Evolutionary conservation across 2,888 invertebrate species (phyloP).

Genomic region (Crematogaster levior): DNA sequence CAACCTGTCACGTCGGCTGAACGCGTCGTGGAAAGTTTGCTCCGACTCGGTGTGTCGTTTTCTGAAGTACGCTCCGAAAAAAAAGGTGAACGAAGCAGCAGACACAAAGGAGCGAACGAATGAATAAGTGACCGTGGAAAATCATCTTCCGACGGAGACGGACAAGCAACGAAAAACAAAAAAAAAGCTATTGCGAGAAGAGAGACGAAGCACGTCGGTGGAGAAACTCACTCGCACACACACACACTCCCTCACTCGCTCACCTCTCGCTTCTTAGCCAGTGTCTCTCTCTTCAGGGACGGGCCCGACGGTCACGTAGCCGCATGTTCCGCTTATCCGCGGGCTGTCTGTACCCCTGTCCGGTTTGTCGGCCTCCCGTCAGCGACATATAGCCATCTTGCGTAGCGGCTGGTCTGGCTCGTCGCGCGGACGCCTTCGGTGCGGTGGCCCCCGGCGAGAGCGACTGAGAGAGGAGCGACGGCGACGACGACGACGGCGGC

Average conservation of each 20-base stretch:
- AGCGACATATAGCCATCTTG: constrained; percentile 81
- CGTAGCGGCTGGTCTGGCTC: constrained; percentile 73
- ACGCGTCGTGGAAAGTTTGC: too few species aligned
- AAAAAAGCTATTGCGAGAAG: not conserved
- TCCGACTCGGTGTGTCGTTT: not conserved
- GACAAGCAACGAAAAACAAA: not conserved
- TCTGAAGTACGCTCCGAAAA: not conserved
- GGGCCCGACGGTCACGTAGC: constrained; percentile 78
- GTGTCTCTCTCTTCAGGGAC: constrained; percentile 81
- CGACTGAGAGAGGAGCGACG: constrained; percentile 67
- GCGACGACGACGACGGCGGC: constrained; percentile 21
- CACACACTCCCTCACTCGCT: not conserved
- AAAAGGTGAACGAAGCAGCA: too few species aligned
- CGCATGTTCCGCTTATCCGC: constrained; percentile 79
- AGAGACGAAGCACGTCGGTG: not conserved
- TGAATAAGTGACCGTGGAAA: not conserved
- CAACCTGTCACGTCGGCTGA: not conserved
- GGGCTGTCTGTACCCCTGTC: constrained; percentile 69
- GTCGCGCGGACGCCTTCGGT: constrained; percentile 70
- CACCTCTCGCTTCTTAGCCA: constrained; percentile 80
- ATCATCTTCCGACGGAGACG: not conserved
- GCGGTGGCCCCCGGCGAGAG: constrained; percentile 73
- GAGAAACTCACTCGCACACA: constrained; percentile 38
- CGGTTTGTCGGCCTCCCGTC: constrained; percentile 75
- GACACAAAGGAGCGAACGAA: not conserved